phyloP scores from a whole-genome alignment of 2,113 vertebrate species.

The Choloepus hoffmanni region DNA sequence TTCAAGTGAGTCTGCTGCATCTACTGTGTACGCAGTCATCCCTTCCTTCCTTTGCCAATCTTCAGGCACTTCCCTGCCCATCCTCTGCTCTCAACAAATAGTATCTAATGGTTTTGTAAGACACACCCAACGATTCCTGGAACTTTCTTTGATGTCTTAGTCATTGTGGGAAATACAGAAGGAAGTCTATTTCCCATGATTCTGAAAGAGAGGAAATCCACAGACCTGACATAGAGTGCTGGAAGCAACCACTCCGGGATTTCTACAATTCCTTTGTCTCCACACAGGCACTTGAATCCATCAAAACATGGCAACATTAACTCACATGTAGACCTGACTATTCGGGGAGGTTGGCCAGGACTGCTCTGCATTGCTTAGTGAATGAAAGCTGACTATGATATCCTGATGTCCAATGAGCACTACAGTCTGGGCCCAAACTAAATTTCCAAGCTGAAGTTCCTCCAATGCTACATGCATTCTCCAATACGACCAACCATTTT shows the following conservation, averaged over 20 bases:
- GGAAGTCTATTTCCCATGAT: neutral
- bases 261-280: neutral
- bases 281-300: neutral
- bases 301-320: neutral
- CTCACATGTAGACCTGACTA: neutral
- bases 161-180: neutral
- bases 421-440: fast-evolving
- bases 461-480: fast-evolving
- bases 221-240: fast-evolving
- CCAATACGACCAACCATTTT: neutral
- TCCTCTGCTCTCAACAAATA: neutral
- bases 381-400: neutral
- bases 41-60: fast-evolving
- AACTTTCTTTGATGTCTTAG: neutral
- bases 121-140: neutral
- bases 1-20: fast-evolving
- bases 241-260: fast-evolving
- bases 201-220: neutral
- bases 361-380: fast-evolving
- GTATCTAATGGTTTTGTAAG: neutral
- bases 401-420: too few relatives aligned
- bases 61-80: fast-evolving
- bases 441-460: fast-evolving
- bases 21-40: fast-evolving
- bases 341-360: fast-evolving